These are phyloP conservation scores for Penaeus vannamei DNA, from an alignment of 1,140 invertebrate genomes.

Conservation along the genomic window DNA sequence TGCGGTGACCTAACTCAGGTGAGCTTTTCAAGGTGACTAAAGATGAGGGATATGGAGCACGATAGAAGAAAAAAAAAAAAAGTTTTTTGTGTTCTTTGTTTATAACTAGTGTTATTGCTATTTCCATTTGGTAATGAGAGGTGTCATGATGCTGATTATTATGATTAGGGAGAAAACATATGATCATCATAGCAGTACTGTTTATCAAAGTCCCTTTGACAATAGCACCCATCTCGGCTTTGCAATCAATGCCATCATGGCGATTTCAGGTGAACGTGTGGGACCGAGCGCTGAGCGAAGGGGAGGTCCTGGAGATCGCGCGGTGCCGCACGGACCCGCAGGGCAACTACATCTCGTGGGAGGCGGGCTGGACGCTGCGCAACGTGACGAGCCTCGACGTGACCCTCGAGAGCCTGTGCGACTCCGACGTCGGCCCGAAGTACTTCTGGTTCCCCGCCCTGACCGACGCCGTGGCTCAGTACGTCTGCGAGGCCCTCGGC, in stretches of 20 bases:
- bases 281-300: conserved; percentile 42
- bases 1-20: conserved; percentile 52
- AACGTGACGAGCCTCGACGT: conserved; percentile 32
- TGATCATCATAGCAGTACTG: too few relatives aligned
- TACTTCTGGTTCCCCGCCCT: conserved; percentile 51
- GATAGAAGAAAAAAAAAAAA: background rate
- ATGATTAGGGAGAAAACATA: too few relatives aligned
- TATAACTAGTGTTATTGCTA: too few relatives aligned
- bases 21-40: background rate
- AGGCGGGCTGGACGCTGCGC: conserved; percentile 42
- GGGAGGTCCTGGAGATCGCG: conserved; percentile 36
- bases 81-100: background rate
- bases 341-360: conserved; percentile 49
- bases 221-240: background rate
- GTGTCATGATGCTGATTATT: too few relatives aligned
- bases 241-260: too few relatives aligned
- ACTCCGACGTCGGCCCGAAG: conserved; percentile 19
- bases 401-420: conserved; percentile 17
- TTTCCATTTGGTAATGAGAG: too few relatives aligned
- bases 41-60: background rate
- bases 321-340: conserved; percentile 24
- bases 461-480: conserved; percentile 19
- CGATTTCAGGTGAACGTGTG: conserved; percentile 54
- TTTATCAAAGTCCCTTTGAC: background rate
- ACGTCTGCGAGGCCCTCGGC: conserved; percentile 44